These are phyloP conservation scores for Lysandra bellargus DNA, from an alignment of 2,888 invertebrate genomes.

Conservation along the genomic window DNA sequence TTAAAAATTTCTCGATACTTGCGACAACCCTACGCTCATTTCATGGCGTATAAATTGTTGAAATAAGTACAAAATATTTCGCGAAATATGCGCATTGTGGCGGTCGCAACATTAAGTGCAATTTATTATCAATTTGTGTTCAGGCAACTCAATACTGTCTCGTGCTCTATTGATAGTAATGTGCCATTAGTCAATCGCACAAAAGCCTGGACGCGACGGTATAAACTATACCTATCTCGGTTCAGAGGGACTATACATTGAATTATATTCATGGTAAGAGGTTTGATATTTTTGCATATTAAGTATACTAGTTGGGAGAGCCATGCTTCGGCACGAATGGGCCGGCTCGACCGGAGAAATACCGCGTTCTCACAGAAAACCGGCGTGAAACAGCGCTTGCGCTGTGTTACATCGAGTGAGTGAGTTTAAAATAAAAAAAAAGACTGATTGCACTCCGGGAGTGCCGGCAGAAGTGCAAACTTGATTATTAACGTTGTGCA, in stretches of 20 bases:
- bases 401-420: too few species aligned
- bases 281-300: background rate
- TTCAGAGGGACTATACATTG: background rate
- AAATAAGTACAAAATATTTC: background rate
- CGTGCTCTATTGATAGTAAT: conserved; percentile 8
- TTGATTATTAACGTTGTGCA: too few species aligned
- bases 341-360: too few species aligned
- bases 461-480: too few species aligned
- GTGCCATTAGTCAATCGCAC: conserved; percentile 20
- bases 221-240: background rate
- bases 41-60: background rate
- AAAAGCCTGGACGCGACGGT: conserved; percentile 16
- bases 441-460: too few species aligned
- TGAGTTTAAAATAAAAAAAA: too few species aligned
- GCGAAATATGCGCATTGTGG: background rate
- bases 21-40: background rate
- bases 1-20: background rate
- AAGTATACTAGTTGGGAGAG: too few species aligned
- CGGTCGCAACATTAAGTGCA: conserved; percentile 14
- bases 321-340: too few species aligned
- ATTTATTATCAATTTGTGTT: conserved; percentile 19
- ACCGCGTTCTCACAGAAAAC: too few species aligned
- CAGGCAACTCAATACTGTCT: background rate
- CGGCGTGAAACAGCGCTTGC: too few species aligned
- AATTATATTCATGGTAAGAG: background rate